Evolutionary conservation across 2,797 vertebrate genomes (phyloP), one percentile per base, ranked within the genome.

Genomic region (Chloroceryle inda): DNA sequence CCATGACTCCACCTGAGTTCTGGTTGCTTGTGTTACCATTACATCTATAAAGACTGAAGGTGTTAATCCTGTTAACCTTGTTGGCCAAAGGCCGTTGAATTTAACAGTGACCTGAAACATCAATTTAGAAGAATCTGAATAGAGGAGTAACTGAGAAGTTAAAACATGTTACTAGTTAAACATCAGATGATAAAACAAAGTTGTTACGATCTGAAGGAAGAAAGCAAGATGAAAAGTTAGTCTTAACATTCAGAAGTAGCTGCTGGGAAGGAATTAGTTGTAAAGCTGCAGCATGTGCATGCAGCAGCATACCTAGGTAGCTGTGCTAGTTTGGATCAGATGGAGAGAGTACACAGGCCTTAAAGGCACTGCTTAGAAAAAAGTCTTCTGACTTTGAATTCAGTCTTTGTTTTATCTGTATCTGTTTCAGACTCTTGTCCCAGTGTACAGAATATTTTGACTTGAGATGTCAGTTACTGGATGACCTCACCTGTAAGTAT

Each of bases 371-470:
- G 17, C 15, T 77, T 85, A 80, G 59, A 59, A 40, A 53, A 29
- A 58, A 81, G 67, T 0, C 17, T 42, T 17, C 58, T 73, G 18
- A 38, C 84, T 93, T 90, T 74, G 66, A 87, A 40, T 89, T 73
- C 52, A 80, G 37, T 35, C 19, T 20, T 61, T 74, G 6, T 91
- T 93, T 42, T 88, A 0, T 87, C 52, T 95, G 3, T 91, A 62
- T 86, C 18, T 81, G 21, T 98, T 98, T 88, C 96, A 99, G 99
- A 97, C 98, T 99, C 61, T 96, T 99, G 85, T 99, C 99, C 49
- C 99, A 99, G 81, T 99, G 99, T 97, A 99, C 99, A 3, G 99
- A 99, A 89, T 99, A 99, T 97, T 99, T 99, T 98, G 99, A 99
- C 97, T 97, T 99, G 95, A 98, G 99, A 76, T 99, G 99, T 96